Base-by-base conservation (phyloP, 2,113 vertebrate species). In the Calypte anna region DNA sequence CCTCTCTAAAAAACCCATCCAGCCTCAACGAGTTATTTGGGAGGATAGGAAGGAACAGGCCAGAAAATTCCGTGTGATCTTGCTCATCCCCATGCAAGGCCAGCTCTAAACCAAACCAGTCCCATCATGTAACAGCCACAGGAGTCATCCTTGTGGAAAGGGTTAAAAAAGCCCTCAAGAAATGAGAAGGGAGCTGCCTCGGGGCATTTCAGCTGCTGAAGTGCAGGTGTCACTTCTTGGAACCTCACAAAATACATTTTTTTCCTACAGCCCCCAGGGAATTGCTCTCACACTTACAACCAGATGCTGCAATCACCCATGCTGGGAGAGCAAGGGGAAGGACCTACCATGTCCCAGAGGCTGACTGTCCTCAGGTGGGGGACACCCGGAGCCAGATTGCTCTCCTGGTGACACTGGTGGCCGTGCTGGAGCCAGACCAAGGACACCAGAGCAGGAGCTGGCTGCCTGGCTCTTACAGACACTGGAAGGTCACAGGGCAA, bases 281-380 rank as follows among this genome's bases (percentile, higher is more conserved):
- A 96, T 95, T 95, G 5, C 77, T 94, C 87, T 96, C 96, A 96
- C 93, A 95, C 97, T 97, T 96, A 38, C 50, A 81, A 86, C 91
- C 95, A 96, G 96, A 94, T 96, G 96, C 91, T 94, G 88, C 94
- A 89, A 58, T 94, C 86, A 51, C 2, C 22, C 0, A 0, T 2
- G 23, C 33, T 44, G 4, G 0, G 83, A 36, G 59, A 46, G 28
- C 0, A 0, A 12, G 43, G 74, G 72, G n/a, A 72, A 88, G 54
- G 85, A 86, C 77, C 81, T 90, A 81, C 4, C 46, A 4, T 46
- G 18, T 70, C 94, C 55, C 70, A 8, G 66, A 28, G 53, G 36
- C 3, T 86, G 61, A 16, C 30, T 80, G 76, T 74, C n/a, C 73
- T 79, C 67, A 36, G 25, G 36, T 6, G 0, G 2, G 61, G 78